A percentile compares a stretch with the other conserved stretches of the same genome.
These are phyloP conservation scores for Oceanites oceanicus DNA, from an alignment of 2,113 vertebrate species.

Conservation along the genomic window DNA sequence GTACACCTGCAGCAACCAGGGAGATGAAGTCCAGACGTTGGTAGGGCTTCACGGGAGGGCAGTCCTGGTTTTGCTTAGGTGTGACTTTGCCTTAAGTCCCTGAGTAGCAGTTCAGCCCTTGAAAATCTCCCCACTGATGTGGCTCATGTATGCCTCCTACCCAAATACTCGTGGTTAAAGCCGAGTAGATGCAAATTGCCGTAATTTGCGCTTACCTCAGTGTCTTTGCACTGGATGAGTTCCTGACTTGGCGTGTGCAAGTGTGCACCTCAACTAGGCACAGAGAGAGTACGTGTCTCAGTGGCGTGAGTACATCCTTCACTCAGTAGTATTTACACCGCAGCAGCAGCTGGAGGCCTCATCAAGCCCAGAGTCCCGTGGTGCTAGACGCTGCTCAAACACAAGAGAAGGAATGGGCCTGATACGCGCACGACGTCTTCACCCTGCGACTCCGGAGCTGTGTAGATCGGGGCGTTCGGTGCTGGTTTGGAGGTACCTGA, in stretches of 20 bases:
- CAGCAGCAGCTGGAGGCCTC: background rate
- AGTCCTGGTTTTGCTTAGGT: background rate
- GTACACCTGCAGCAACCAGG: background rate
- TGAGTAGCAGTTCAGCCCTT: background rate
- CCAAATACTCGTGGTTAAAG: background rate
- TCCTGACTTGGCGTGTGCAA: background rate
- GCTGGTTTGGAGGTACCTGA: background rate
- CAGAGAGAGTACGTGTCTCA: background rate
- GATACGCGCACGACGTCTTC: fast-evolving
- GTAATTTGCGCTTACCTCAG: fast-evolving
- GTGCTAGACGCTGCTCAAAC: background rate
- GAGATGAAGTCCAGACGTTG: background rate
- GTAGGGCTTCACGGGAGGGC: background rate
- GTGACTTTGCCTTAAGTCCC: background rate
- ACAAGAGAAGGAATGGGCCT: fast-evolving
- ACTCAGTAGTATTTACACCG: background rate
- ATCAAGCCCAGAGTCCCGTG: fast-evolving
- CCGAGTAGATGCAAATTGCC: fast-evolving
- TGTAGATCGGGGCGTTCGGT: fast-evolving
- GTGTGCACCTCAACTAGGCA: background rate
- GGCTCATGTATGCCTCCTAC: background rate
- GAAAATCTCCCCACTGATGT: background rate
- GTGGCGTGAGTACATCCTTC: background rate
- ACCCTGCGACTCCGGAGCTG: fast-evolving
- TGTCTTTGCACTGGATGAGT: background rate